Evolutionary conservation across 1,140 invertebrate genomes (phyloP).

Genomic region (Hyposmocoma kahamanoa): DNA sequence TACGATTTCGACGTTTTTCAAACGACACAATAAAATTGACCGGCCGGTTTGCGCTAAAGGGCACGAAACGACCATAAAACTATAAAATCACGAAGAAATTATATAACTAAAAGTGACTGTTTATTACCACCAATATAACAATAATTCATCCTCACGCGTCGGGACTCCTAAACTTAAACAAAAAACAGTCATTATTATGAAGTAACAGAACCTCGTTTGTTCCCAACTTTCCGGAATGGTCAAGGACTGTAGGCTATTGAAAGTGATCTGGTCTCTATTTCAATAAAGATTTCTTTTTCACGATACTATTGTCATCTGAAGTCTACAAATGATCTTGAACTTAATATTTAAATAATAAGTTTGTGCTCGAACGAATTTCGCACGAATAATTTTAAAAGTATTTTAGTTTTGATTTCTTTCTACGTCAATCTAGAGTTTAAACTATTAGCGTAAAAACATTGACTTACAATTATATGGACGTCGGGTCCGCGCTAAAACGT

Average conservation of each 20-base stretch:
- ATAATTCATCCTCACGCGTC: conserved; percentile 57
- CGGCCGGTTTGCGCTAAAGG: not conserved
- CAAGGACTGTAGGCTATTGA: conserved; percentile 47
- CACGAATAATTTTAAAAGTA: no score
- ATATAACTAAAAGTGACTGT: conserved; percentile 41
- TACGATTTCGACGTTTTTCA: not conserved
- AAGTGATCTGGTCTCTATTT: conserved; percentile 38
- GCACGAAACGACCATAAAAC: conserved; percentile 46
- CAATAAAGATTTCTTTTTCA: conserved; percentile 52
- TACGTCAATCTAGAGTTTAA: no score
- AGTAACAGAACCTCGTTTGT: conserved; percentile 40
- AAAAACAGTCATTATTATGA: conserved; percentile 21
- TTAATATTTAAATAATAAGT: no score
- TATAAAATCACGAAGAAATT: conserved; percentile 58
- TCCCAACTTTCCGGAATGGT: conserved; percentile 39
- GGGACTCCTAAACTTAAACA: conserved; percentile 17
- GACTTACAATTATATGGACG: no score
- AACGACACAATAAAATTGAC: not conserved
- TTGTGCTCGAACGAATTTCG: no score
- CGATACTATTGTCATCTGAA: conserved; percentile 44
- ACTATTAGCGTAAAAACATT: no score
- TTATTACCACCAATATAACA: conserved; percentile 57
- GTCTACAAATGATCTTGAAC: conserved; percentile 44
- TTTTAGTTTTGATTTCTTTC: no score
- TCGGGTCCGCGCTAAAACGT: no score